phyloP scores from a whole-genome alignment of 2,797 vertebrate species.

The Thalassophryne amazonica region DNA sequence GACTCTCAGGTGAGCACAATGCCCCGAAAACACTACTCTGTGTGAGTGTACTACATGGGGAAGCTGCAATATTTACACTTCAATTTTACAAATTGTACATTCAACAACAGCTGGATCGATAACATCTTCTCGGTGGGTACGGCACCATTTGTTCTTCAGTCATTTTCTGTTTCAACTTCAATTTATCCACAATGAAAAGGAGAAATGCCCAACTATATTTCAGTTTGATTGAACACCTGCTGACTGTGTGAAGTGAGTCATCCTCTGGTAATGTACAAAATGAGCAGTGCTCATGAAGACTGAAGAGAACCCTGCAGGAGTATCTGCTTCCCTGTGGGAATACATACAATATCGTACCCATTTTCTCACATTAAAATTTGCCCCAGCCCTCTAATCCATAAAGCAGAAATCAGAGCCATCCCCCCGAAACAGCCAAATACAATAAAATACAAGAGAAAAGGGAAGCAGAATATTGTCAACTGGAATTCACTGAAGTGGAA shows the following conservation, averaged over 20 bases:
- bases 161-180: slow-evolving; percentile 46
- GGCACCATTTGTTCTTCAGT: slow-evolving; percentile 27
- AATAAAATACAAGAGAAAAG: slow-evolving; percentile 46
- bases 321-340: slow-evolving; percentile 27
- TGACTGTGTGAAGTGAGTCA: slow-evolving; percentile 7
- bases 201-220: slow-evolving; percentile 35
- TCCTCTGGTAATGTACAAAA: slow-evolving; percentile 9
- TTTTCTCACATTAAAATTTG: slow-evolving; percentile 45
- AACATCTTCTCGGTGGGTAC: slow-evolving; percentile 40
- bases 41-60: slow-evolving; percentile 27
- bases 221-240: slow-evolving; percentile 43
- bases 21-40: too few relatives aligned
- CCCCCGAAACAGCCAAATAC: slow-evolving; percentile 40
- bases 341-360: slow-evolving; percentile 43
- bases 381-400: slow-evolving; percentile 36
- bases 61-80: slow-evolving; percentile 37
- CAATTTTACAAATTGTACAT: slow-evolving; percentile 29
- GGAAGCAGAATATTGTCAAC: slow-evolving; percentile 51
- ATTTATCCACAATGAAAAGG: slow-evolving; percentile 38
- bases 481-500: slow-evolving; percentile 64
- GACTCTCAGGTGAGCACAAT: too few relatives aligned
- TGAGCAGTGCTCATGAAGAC: neutral
- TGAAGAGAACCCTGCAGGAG: slow-evolving; percentile 4
- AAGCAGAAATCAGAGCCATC: slow-evolving; percentile 28
- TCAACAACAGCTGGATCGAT: slow-evolving; percentile 44